Base-by-base conservation (phyloP, 2,888 invertebrate species). In the Blera fallax region DNA sequence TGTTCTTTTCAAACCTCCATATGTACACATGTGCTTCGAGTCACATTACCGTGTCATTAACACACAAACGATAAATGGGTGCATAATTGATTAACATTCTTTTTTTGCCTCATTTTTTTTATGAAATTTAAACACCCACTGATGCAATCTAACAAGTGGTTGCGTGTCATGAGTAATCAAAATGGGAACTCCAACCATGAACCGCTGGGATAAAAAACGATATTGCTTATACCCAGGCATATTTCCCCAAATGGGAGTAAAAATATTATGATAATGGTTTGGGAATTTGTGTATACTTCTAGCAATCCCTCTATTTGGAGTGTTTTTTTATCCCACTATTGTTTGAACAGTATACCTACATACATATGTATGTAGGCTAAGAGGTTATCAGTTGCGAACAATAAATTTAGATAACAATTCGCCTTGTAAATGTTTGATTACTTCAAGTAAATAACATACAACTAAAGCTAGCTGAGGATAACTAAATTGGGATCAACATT, bases 11-110 rank as follows among this genome's bases (percentile, higher is more conserved):
- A n/a, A n/a, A n/a, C n/a, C n/a, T n/a, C n/a, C n/a, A n/a, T n/a
- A n/a, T n/a, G n/a, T n/a, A n/a, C n/a, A n/a, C n/a, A n/a, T n/a
- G n/a, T n/a, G n/a, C n/a, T n/a, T 40, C 14, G 14, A 37, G 37
- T 10, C 3, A n/a, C 37, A 6, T 40, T 14, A 40, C 14, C 14
- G 6, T 40, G 40, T 40, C 40, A 48, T 48, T 48, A 18, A 21
- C 21, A 48, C 37, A 50, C 48, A 72, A 60, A 58, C 11, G 27
- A 58, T 14, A 58, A 67, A 50, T 45, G 7, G 10, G 40, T 58
- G 10, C 48, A 76, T 67, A 67, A 67, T 67, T 58, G 56, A 76
- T 65, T n/a, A n/a, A n/a, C n/a, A n/a, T n/a, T n/a, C n/a, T n/a
- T n/a, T n/a, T n/a, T n/a, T n/a, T 27, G 29, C 43, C 34, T 50